Evolutionary conservation across 2,797 vertebrate genomes (phyloP).

Genomic region (Denticeps clupeoides): DNA sequence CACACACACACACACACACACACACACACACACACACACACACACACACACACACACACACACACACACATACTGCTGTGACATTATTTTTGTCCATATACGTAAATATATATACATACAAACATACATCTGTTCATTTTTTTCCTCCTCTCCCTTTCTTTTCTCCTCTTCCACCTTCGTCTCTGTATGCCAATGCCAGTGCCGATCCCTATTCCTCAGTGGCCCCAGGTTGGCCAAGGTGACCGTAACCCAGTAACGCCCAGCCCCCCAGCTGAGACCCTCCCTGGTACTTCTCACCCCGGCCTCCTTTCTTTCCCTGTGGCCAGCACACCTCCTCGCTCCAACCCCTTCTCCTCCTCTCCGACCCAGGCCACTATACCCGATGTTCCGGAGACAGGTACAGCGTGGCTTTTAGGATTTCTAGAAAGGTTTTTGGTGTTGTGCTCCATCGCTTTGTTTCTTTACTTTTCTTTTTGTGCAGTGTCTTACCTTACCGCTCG

Average conservation of each 20-base stretch:
- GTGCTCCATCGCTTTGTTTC: background rate
- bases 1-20: no score
- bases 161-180: constrained; percentile 7
- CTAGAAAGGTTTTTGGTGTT: background rate
- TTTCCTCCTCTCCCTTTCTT: constrained; percentile 8
- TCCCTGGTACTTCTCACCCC: constrained; percentile 16
- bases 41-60: no score
- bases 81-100: background rate
- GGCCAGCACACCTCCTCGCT: constrained; percentile 13
- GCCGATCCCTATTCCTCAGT: constrained; percentile 28
- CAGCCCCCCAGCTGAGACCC: constrained; percentile 16
- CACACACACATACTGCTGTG: no score
- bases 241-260: constrained; percentile 20
- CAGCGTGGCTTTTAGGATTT: background rate
- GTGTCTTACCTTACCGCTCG: constrained; percentile 30
- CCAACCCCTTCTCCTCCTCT: constrained; percentile 27
- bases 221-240: constrained; percentile 43
- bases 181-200: constrained; percentile 9
- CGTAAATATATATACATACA: no score
- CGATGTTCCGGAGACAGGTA: constrained; percentile 40
- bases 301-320: constrained; percentile 22
- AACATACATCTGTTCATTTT: background rate
- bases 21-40: no score
- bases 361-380: constrained; percentile 17
- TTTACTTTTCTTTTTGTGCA: constrained; percentile 10